These are phyloP conservation scores for Drosophila ironensis DNA, from an alignment of 1,140 invertebrate genomes.

Conservation along the genomic window DNA sequence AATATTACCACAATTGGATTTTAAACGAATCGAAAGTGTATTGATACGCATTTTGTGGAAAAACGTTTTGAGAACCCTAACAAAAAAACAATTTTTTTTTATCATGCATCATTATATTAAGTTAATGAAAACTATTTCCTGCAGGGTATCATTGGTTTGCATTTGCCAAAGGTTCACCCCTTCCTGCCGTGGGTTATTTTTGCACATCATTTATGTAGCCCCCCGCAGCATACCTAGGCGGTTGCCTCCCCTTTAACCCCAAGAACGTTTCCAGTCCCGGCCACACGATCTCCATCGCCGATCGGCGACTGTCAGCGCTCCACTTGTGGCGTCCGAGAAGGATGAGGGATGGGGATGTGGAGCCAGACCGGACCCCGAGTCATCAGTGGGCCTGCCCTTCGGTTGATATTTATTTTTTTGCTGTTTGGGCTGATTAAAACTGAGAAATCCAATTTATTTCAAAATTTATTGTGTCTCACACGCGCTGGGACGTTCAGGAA, in stretches of 20 bases:
- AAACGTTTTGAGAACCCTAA: too few relatives aligned
- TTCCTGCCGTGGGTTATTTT: conserved; percentile 45
- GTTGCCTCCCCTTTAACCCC: conserved; percentile 11
- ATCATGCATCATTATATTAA: too few relatives aligned
- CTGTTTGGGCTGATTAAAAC: conserved; percentile 71
- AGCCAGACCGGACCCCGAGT: conserved; percentile 1
- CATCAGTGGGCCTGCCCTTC: conserved; percentile 63
- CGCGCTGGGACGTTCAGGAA: conserved; percentile 72
- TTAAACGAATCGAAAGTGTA: too few relatives aligned
- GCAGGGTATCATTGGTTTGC: conserved; percentile 37
- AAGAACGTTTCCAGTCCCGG: background rate
- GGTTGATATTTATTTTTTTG: conserved; percentile 47
- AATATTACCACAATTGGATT: too few relatives aligned
- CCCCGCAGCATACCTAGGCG: conserved; percentile 61
- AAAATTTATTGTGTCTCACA: conserved; percentile 79
- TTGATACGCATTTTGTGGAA: too few relatives aligned
- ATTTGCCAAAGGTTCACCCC: background rate
- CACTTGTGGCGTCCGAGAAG: conserved; percentile 61
- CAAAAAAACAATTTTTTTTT: too few relatives aligned
- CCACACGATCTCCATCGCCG: conserved; percentile 31
- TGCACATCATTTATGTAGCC: conserved; percentile 61
- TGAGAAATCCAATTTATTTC: conserved; percentile 80
- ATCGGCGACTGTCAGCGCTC: conserved; percentile 59
- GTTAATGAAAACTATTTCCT: too few relatives aligned
- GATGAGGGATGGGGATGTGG: conserved; percentile 16